Evolutionary conservation across 2,888 invertebrate species (phyloP).

Genomic region (Latheticus oryzae): DNA sequence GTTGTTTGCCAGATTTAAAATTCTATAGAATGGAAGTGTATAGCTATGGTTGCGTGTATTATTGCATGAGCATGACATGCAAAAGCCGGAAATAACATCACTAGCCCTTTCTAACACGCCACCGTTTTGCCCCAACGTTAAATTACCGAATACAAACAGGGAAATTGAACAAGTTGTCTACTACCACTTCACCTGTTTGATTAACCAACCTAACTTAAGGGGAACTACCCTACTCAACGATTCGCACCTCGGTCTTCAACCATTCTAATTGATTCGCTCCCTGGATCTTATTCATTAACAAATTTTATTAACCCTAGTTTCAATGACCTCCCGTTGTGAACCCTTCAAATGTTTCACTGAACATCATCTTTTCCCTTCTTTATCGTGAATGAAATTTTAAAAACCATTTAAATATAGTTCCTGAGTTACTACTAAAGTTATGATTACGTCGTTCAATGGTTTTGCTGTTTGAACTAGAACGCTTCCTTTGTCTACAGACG

Average conservation of each 20-base stretch:
- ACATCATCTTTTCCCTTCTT: background rate
- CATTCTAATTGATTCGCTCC: conserved; percentile 32
- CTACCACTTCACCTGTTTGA: conserved; percentile 41
- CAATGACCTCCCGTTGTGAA: conserved; percentile 7
- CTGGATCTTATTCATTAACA: conserved; percentile 30
- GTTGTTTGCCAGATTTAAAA: conserved; percentile 31
- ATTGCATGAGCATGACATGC: conserved; percentile 36
- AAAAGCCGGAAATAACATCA: conserved; percentile 41
- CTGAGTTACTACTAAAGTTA: conserved; percentile 9
- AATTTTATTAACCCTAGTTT: conserved; percentile 28
- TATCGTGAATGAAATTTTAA: conserved; percentile 1
- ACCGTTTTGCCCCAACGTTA: conserved; percentile 31
- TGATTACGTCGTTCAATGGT: conserved; percentile 1
- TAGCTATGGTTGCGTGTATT: conserved; percentile 20
- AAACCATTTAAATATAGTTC: conserved; percentile 11
- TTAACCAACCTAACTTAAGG: conserved; percentile 34
- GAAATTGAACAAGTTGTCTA: conserved; percentile 41
- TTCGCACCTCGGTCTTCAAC: conserved; percentile 30
- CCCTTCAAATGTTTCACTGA: background rate
- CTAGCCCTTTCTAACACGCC: conserved; percentile 34
- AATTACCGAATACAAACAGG: conserved; percentile 38
- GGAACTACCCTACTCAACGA: conserved; percentile 29
- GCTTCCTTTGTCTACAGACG: conserved; percentile 23
- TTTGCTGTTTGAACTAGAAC: conserved; percentile 11
- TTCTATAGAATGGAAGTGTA: conserved; percentile 26